Evolutionary conservation across 37 sponge, comb jelly and placozoan genomes (phyloP).

Genomic region (Halichondria panicea): DNA sequence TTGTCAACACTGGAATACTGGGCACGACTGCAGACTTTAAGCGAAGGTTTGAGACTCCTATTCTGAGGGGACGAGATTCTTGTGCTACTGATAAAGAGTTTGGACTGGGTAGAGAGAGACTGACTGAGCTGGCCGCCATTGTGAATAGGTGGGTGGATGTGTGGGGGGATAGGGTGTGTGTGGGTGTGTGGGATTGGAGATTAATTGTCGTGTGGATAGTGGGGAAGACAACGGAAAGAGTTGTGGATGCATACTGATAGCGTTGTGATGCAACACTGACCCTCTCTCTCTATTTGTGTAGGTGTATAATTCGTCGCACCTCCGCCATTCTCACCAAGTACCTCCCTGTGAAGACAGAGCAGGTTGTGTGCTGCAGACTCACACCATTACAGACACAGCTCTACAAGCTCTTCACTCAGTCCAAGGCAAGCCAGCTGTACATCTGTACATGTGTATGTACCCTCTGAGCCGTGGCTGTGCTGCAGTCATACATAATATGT

Average conservation of each 20-base stretch:
- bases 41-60: constrained; percentile 90
- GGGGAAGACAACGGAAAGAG: too few species aligned
- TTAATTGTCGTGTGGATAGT: not conserved
- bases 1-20: constrained; percentile 95
- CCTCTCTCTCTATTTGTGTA: constrained; percentile 27
- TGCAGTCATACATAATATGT: too few species aligned
- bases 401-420: constrained; percentile 76
- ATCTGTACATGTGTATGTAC: too few species aligned
- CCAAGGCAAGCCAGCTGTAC: constrained; percentile 27
- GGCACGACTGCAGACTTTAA: constrained; percentile 84
- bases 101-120: constrained; percentile 68
- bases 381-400: constrained; percentile 77
- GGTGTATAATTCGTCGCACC: constrained; percentile 95
- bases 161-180: not conserved
- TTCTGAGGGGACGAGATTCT: constrained; percentile 89
- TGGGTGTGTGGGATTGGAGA: not conserved
- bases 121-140: constrained; percentile 78
- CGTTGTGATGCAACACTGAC: too few species aligned
- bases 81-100: constrained; percentile 74
- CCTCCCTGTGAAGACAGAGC: constrained; percentile 93
- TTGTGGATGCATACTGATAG: too few species aligned
- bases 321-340: constrained; percentile 91
- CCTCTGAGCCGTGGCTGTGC: too few species aligned
- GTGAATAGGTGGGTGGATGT: constrained; percentile 63
- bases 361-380: constrained; percentile 88